These are phyloP conservation scores for Chrysolina oricalcia DNA, from an alignment of 2,888 invertebrate species.

Conservation along the genomic window DNA sequence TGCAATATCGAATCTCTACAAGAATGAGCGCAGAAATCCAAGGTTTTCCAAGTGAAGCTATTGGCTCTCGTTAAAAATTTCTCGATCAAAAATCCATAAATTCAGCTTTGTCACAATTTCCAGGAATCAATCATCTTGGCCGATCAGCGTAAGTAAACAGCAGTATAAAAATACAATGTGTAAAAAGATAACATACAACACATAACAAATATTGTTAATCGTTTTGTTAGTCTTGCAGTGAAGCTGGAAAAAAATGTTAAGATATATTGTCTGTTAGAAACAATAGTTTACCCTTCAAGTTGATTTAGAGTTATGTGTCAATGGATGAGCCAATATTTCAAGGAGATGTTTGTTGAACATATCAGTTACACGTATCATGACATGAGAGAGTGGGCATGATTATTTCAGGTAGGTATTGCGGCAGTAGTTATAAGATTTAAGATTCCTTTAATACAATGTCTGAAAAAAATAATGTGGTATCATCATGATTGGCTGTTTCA, in stretches of 20 bases:
- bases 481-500: no score
- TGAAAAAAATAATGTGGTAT: no score
- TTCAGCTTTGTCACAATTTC: conserved; percentile 10
- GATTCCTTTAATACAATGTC: no score
- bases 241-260: conserved; percentile 24
- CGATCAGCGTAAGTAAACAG: conserved; percentile 11
- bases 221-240: conserved; percentile 3
- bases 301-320: conserved; percentile 4
- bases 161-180: neutral
- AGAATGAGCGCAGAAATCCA: no score
- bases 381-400: neutral
- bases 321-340: neutral
- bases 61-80: no score
- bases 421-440: neutral
- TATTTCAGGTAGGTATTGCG: neutral
- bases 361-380: neutral
- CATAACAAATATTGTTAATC: conserved; percentile 12
- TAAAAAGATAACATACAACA: conserved; percentile 22
- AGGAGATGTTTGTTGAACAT: neutral
- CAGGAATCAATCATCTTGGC: conserved; percentile 7
- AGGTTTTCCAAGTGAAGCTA: no score
- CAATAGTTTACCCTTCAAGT: neutral
- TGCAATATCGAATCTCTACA: no score
- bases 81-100: no score
- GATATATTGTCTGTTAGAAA: conserved; percentile 15